These are phyloP conservation scores for Sebastiscus albofasciatus DNA, from an alignment of 2,797 vertebrate species.

Conservation along the genomic window DNA sequence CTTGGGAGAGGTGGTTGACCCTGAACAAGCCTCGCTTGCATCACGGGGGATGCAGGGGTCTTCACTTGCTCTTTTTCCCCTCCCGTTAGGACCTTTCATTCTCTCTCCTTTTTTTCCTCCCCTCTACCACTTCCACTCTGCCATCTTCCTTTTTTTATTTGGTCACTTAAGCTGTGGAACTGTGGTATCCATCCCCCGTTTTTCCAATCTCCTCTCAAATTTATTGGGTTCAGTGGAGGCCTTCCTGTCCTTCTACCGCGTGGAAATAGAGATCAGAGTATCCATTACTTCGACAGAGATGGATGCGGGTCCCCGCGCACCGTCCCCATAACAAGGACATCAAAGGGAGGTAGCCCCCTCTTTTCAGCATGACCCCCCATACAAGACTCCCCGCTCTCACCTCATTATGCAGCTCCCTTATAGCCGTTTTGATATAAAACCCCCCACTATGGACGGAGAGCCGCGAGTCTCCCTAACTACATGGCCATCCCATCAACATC, in stretches of 20 bases:
- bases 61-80: conserved; percentile 63
- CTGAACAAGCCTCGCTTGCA: conserved; percentile 75
- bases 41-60: conserved; percentile 61
- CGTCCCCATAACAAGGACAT: conserved; percentile 88
- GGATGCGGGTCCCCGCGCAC: conserved; percentile 84
- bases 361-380: conserved; percentile 86
- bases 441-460: conserved; percentile 82
- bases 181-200: conserved; percentile 84
- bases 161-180: conserved; percentile 85
- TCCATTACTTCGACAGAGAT: conserved; percentile 90
- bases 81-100: conserved; percentile 67
- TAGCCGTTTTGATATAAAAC: conserved; percentile 89
- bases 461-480: conserved; percentile 83
- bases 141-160: conserved; percentile 84
- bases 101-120: conserved; percentile 57
- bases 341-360: conserved; percentile 86
- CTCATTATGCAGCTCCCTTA: conserved; percentile 89
- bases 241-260: conserved; percentile 87
- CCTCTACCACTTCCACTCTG: conserved; percentile 67
- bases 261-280: conserved; percentile 90
- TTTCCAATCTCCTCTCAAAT: conserved; percentile 90
- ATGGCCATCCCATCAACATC: conserved; percentile 89
- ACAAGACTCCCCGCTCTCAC: conserved; percentile 86
- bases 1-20: conserved; percentile 79
- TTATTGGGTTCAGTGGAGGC: conserved; percentile 91